Evolutionary conservation across 2,888 invertebrate genomes (phyloP).

Genomic region (Torymus tubicola): DNA sequence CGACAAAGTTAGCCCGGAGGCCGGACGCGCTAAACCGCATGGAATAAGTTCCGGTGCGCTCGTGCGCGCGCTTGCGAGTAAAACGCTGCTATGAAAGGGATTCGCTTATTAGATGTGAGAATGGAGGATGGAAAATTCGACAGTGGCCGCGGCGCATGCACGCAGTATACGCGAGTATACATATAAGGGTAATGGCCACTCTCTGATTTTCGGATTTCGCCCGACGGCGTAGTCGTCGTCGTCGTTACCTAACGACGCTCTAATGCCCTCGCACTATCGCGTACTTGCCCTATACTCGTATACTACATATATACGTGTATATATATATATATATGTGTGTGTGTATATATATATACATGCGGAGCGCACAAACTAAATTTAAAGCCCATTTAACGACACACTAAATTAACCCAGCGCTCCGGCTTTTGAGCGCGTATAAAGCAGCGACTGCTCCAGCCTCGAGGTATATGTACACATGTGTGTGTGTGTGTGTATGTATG

Average conservation of each 20-base stretch:
- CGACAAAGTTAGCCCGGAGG: conserved; percentile 12
- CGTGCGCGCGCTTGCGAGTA: neutral
- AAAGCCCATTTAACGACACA: conserved; percentile 63
- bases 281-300: neutral
- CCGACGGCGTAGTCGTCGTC: neutral
- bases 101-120: conserved; percentile 47
- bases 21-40: neutral
- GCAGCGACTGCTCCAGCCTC: no score
- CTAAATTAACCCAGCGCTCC: conserved; percentile 59
- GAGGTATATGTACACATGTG: neutral
- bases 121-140: conserved; percentile 27
- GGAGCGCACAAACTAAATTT: conserved; percentile 59
- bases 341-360: neutral
- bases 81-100: conserved; percentile 47
- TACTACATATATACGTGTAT: neutral
- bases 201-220: conserved; percentile 52
- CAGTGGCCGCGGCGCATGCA: neutral
- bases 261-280: conserved; percentile 21
- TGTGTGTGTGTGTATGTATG: neutral
- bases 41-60: conserved; percentile 27
- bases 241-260: conserved; percentile 46
- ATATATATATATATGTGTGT: neutral
- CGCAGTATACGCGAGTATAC: neutral
- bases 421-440: conserved; percentile 40
- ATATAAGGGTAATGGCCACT: conserved; percentile 41